These are phyloP conservation scores for Xiphophorus birchmanni DNA, from an alignment of 2,797 vertebrate genomes.

Conservation along the genomic window DNA sequence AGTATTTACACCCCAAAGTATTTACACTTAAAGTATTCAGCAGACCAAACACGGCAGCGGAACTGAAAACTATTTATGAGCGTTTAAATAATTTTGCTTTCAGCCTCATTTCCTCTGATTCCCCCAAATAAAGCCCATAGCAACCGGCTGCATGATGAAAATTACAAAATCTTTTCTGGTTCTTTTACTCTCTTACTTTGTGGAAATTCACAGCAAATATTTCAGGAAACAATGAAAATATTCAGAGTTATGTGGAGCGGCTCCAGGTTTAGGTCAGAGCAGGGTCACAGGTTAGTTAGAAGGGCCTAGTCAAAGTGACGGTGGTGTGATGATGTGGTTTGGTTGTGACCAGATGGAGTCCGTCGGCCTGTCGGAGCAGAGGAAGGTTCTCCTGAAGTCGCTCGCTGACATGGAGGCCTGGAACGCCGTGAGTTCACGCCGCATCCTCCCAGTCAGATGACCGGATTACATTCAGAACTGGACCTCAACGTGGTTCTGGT, in stretches of 20 bases:
- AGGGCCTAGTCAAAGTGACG: background rate
- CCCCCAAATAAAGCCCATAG: background rate
- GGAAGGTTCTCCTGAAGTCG: constrained; percentile 82
- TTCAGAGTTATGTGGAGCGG: too few species aligned
- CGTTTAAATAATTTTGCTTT: background rate
- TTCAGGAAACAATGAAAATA: too few species aligned
- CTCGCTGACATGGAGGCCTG: constrained; percentile 86
- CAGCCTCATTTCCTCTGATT: background rate
- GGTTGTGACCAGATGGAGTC: constrained; percentile 78
- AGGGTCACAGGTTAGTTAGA: background rate
- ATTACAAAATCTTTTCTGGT: too few species aligned
- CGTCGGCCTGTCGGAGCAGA: constrained; percentile 82
- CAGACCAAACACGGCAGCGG: too few species aligned
- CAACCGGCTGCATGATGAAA: background rate
- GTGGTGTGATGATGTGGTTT: background rate
- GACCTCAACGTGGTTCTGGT: background rate
- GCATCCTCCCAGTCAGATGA: background rate
- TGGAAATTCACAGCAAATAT: too few species aligned
- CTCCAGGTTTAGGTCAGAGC: background rate
- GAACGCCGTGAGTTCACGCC: constrained; percentile 80
- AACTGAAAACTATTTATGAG: background rate
- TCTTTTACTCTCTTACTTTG: too few species aligned
- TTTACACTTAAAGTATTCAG: too few species aligned
- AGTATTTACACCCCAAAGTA: too few species aligned
- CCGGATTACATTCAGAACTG: background rate